A percentile compares a stretch with the other conserved stretches of the same genome.
phyloP scores from a whole-genome alignment of 2,888 invertebrate genomes.

The Actias luna region DNA sequence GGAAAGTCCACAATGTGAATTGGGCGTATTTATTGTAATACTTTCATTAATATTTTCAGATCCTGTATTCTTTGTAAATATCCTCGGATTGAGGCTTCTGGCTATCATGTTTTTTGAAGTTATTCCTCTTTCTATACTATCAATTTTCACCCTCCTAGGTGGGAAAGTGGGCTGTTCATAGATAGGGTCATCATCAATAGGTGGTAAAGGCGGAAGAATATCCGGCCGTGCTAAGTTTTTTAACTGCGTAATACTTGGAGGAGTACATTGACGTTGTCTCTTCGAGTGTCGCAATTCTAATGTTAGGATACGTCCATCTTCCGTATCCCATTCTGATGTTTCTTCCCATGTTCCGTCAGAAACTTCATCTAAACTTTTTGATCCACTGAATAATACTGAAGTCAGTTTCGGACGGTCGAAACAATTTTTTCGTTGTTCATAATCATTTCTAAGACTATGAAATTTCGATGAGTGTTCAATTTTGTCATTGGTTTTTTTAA shows the following conservation, averaged over 20 bases:
- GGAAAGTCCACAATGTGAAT: constrained; percentile 53
- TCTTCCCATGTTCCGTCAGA: constrained; percentile 60
- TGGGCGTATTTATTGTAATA: constrained; percentile 44
- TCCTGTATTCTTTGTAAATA: constrained; percentile 49
- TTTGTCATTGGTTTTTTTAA: constrained; percentile 78
- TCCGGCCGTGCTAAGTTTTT: constrained; percentile 83
- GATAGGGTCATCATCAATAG: constrained; percentile 75
- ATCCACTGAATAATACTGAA: constrained; percentile 50
- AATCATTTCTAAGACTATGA: constrained; percentile 88
- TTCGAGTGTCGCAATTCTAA: constrained; percentile 88
- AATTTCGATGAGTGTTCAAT: constrained; percentile 73
- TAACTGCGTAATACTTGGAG: constrained; percentile 70
- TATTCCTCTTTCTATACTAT: constrained; percentile 54
- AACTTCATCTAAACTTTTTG: constrained; percentile 53
- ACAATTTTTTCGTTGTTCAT: constrained; percentile 83
- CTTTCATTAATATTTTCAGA: constrained; percentile 41
- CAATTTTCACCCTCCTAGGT: constrained; percentile 74
- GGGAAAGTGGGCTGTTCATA: constrained; percentile 83
- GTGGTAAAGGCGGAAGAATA: constrained; percentile 84
- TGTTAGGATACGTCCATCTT: constrained; percentile 85
- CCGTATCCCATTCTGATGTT: constrained; percentile 63
- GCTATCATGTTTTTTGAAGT: constrained; percentile 85
- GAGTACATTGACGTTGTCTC: constrained; percentile 84
- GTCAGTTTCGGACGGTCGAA: constrained; percentile 66
- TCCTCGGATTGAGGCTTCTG: constrained; percentile 83